Base-by-base conservation (phyloP, 2,888 invertebrate genomes). In the Laothoe populi region DNA sequence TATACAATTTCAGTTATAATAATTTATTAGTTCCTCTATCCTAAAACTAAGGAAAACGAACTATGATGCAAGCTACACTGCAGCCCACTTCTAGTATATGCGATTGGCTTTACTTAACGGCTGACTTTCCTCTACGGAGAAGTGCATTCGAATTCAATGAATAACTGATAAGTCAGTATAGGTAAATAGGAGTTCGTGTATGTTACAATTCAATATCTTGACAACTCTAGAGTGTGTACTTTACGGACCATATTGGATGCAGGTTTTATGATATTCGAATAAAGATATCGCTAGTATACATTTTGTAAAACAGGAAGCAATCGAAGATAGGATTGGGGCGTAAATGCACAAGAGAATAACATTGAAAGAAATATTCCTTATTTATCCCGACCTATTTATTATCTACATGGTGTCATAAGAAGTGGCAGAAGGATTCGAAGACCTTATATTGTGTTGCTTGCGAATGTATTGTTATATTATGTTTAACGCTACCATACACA, bases 111-210 rank as follows among this genome's bases (percentile, higher is more conserved):
- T 53, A 53, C 35, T 53, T 53, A 53, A 53, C 53, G 53, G 19
- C 35, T 53, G 53, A 11, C 35, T 35, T 53, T 53, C 31, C 53
- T 35, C 19, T 19, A 31, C 19, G 19, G 53, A 35, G 35, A 53
- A 53, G 35, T 53, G 53, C 53, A 53, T 53, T 19, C 26, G 59
- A 45, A 67, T 67, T 70, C 71, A 71, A 71, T 71, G 71, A 71
- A 71, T 71, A 69, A 67, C 71, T 68, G 70, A 71, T 71, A 59
- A 59, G 59, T 59, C n/a, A 26, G 26, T 49, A 19, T 35, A 59
- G 45, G 31, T 59, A 59, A 44, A 59, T 59, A 59, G 7, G 19
- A 4, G 19, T 19, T 45, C 5, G 11, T 11, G 31, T 11, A 16
- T 26, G 45, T 59, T 59, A 19, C 45, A 19, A 19, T 35, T 53